Percentiles rank a stretch among this genome's conserved stretches.
phyloP scores from a whole-genome alignment of 2,888 invertebrate species.

The Dasypolia templi region DNA sequence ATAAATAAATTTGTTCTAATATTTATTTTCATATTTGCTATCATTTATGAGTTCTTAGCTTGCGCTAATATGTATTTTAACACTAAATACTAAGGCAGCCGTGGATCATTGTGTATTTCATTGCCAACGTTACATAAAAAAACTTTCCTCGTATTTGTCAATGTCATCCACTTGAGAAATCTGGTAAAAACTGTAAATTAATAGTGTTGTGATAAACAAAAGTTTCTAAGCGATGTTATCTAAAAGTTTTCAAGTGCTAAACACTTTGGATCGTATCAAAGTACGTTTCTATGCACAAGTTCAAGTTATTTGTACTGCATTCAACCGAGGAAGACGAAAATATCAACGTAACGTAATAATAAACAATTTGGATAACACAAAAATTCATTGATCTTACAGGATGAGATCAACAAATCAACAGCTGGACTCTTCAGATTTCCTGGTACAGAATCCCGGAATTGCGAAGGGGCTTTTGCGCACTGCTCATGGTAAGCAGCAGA shows the following conservation, averaged over 20 bases:
- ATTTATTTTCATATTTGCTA: not conserved
- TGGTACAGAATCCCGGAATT: slow-evolving; percentile 4
- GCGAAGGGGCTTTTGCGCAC: slow-evolving; percentile 2
- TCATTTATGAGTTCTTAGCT: not conserved
- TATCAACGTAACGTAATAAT: slow-evolving; percentile 2
- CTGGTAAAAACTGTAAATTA: not conserved
- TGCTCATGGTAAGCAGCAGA: slow-evolving; percentile 6
- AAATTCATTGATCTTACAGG: too few relatives aligned
- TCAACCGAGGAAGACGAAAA: not conserved
- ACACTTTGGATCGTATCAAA: not conserved
- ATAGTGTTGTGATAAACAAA: not conserved
- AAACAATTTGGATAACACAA: too few relatives aligned
- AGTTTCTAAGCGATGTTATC: not conserved
- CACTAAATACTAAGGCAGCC: not conserved
- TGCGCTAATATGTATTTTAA: slow-evolving; percentile 11
- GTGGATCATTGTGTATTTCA: not conserved
- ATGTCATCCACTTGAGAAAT: not conserved
- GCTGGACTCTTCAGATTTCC: not conserved
- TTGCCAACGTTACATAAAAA: not conserved
- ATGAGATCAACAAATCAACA: slow-evolving; percentile 1
- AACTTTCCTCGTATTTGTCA: not conserved
- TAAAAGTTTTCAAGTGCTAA: not conserved
- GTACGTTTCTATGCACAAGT: not conserved
- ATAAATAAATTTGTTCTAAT: not conserved
- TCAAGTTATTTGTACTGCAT: not conserved